Evolutionary conservation across 2,888 invertebrate species (phyloP).

Genomic region (Caenorhabditis macrosperma): DNA sequence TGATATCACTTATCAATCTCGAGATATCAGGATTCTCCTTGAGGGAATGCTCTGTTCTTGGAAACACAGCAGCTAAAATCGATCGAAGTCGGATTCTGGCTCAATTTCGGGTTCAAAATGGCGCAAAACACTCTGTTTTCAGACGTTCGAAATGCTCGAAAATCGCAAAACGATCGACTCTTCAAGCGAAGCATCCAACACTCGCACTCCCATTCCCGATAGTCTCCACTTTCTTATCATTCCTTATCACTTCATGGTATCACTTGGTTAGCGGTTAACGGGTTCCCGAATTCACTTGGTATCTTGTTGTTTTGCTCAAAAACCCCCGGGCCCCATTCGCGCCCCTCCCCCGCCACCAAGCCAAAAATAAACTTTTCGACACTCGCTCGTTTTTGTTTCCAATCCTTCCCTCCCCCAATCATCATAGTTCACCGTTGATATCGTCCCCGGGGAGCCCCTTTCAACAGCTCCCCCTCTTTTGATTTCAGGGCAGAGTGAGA

Average conservation of each 20-base stretch:
- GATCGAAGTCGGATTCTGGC: no score
- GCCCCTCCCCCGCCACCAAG: no score
- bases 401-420: constrained; percentile 40
- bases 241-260: neutral
- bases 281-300: neutral
- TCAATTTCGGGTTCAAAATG: no score
- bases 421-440: constrained; percentile 49
- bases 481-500: constrained; percentile 40
- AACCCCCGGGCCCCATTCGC: constrained; percentile 24
- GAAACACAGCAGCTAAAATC: no score
- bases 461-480: constrained; percentile 34
- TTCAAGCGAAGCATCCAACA: constrained; percentile 30
- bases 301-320: neutral
- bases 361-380: constrained; percentile 52
- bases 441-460: constrained; percentile 40
- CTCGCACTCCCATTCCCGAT: neutral
- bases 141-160: constrained; percentile 3
- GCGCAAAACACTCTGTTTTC: neutral
- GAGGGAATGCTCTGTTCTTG: no score
- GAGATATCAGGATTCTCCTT: no score
- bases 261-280: neutral
- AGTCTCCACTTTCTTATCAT: no score
- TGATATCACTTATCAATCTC: no score
- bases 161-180: constrained; percentile 5
- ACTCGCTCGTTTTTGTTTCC: no score